Base-by-base conservation (phyloP, 2,113 vertebrate genomes). In the Hippolais icterina region DNA sequence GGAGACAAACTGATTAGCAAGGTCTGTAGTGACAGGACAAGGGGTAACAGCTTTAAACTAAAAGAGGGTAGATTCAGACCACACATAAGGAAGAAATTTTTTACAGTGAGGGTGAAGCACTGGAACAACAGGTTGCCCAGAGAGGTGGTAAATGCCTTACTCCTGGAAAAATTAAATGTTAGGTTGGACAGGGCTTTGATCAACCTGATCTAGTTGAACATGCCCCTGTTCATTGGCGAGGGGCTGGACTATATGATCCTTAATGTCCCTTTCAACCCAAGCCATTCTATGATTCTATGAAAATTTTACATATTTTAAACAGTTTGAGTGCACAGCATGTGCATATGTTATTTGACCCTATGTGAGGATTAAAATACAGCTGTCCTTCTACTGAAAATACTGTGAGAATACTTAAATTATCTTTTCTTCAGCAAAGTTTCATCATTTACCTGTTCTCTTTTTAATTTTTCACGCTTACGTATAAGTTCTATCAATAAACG, bases 391-490 rank as follows among this genome's bases (percentile, higher is more conserved):
- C 5, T 66, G 27, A 53, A 93, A 76, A 70, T 85, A 22, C 2
- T 29, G 4, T 11, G 19, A 89, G 10, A 56, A 82, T 12, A 92
- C 8, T 42, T 85, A 29, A 83, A 65, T 21, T 49, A n/a, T 23
- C 15, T 39, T 91, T 68, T 33, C 54, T 70, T 72, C 39, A 83
- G 8, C 21, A 69, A 77, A 46, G 9, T 23, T 60, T 47, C 31
- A 93, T 3, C 37, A 52, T 82, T 95, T 97, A 99, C 99, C 99
- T 99, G 99, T 91, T 99, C 99, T 81, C 99, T 98, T 97, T 99
- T 99, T 93, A 99, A 98, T 90, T 99, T 99, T 97, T 99, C 99
- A 59, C 99, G 98, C 95, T 99, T 99, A 86, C 99, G 98, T 94
- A 99, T 99, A 18, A 99, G 98, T 96, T 99, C 99, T 49, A 99